Percentiles rank a stretch among this genome's conserved stretches.
Evolutionary conservation across 2,797 vertebrate genomes (phyloP).

Genomic region (Leptodactylus fallax): DNA sequence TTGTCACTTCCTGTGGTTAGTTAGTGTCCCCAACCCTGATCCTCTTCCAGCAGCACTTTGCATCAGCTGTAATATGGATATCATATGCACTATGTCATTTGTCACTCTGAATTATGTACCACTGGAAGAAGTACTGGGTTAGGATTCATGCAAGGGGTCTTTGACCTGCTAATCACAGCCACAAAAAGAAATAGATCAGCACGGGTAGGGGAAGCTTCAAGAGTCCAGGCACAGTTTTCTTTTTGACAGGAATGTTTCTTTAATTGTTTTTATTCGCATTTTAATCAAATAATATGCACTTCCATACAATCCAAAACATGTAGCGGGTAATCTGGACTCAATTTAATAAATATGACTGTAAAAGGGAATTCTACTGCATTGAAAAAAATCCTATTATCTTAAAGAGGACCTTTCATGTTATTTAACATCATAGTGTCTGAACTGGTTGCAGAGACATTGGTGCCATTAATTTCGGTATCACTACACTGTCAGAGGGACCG

Average conservation of each 20-base stretch:
- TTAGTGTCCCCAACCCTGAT: no score
- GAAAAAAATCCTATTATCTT: no score
- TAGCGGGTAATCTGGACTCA: background rate
- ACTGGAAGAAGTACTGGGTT: background rate
- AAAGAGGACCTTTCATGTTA: no score
- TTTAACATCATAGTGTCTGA: no score
- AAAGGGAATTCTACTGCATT: background rate
- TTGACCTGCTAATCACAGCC: background rate
- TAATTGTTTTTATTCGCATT: background rate
- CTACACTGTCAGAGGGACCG: no score
- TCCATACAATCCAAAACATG: background rate
- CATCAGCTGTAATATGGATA: background rate
- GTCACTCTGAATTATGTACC: background rate
- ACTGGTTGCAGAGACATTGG: no score
- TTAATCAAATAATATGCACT: background rate
- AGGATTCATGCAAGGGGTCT: background rate
- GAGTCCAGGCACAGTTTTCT: background rate
- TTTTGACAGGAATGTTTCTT: background rate
- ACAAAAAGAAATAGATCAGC: background rate
- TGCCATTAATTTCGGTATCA: no score
- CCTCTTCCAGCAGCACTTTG: no score
- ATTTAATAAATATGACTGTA: background rate
- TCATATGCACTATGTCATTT: background rate
- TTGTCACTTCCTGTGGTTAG: background rate
- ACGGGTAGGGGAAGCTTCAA: background rate